phyloP scores from a whole-genome alignment of 2,113 vertebrate species.

The Anguilla japonica region DNA sequence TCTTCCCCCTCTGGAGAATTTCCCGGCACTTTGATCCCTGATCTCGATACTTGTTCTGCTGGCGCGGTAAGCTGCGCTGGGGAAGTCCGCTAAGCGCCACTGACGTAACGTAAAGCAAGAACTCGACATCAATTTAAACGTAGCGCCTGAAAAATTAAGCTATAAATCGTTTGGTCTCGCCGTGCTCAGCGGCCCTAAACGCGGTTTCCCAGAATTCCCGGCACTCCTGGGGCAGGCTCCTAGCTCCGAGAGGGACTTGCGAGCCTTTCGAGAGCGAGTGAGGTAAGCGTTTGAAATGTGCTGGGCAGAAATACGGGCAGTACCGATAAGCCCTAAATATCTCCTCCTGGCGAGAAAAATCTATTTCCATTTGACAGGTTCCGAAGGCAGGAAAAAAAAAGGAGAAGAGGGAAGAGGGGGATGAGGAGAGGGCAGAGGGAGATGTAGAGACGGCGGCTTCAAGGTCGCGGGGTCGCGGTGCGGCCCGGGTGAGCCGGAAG shows the following conservation, averaged over 20 bases:
- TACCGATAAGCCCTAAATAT: conserved; percentile 17
- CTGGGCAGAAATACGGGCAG: conserved; percentile 19
- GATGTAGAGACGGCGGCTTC: neutral
- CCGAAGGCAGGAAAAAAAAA: neutral
- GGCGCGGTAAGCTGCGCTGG: too few species aligned
- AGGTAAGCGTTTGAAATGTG: conserved; percentile 27
- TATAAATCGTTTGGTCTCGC: too few species aligned
- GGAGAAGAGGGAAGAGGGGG: neutral
- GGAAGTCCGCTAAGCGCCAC: too few species aligned
- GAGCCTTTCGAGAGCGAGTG: conserved; percentile 14
- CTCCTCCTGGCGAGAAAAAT: conserved; percentile 12
- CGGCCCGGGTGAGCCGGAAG: neutral
- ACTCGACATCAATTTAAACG: too few species aligned
- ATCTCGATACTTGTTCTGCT: too few species aligned
- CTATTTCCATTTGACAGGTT: neutral
- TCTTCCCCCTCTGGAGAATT: too few species aligned
- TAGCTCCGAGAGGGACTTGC: conserved; percentile 19
- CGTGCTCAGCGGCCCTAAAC: neutral
- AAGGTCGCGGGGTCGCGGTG: neutral
- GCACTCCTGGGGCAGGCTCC: neutral
- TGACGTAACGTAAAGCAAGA: too few species aligned
- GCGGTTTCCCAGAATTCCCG: neutral
- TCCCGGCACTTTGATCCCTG: too few species aligned
- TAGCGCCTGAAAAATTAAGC: too few species aligned
- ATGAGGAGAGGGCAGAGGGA: neutral